Evolutionary conservation across 2,113 vertebrate genomes (phyloP), one percentile per base, ranked within the genome.

Genomic region (Astur gentilis): DNA sequence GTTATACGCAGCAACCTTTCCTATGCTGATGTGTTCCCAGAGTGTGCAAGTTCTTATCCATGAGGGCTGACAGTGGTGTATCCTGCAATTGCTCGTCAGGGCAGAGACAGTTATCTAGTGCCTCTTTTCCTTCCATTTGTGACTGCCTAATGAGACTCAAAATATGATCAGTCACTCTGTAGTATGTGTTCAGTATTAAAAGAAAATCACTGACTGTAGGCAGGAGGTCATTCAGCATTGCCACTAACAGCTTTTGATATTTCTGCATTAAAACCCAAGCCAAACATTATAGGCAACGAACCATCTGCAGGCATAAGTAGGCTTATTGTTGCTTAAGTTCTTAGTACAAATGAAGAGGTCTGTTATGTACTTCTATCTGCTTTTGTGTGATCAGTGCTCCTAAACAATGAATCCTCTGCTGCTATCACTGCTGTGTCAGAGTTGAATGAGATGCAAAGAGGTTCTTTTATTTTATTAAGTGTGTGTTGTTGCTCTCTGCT

Each of bases 321-420:
- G 79, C 64, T 95, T 94, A 93, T 88, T 96, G 73, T 95, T 94
- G 82, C 79, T 93, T 82, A 94, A 94, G 83, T 92, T 96, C 89
- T 91, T 61, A 77, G 85, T 31, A 72, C 45, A 80, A 90, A 90
- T 58, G 88, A 85, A 92, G 92, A 86, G 93, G 54, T 58, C 75
- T 93, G 85, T 77, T 92, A 49, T 5, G 20, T 83, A 18, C 75
- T 93, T 86, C 38, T 70, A 1, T 44, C 75, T 90, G 82, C 88
- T 77, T 93, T 93, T 94, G 67, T 93, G 64, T 50, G 76, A 86
- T 62, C 90, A 22, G 20, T 16, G 62, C 67, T 87, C 52, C 80
- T 50, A 76, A 86, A 79, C 87, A 79, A 69, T 36, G 86, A 88
- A 52, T 65, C 34, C 42, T 93, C 83, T 60, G 78, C 90, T 83